Percentiles rank a stretch among this genome's conserved stretches.
Conservation (phyloP, 1,140 invertebrate species). For the Drosophila cardini region DNA sequence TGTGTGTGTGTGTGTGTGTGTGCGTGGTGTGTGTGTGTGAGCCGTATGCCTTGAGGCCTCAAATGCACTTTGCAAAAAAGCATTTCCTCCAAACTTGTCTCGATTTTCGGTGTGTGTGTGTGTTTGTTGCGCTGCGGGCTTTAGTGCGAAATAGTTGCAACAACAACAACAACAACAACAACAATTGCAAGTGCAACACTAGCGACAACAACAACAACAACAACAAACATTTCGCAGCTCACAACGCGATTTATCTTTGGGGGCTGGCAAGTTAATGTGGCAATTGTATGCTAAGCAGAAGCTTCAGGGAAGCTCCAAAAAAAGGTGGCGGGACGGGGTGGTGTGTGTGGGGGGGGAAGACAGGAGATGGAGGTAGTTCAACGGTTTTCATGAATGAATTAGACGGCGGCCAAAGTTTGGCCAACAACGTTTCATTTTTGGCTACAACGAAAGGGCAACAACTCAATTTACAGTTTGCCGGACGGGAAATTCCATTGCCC, state of each 20-base stretch:
- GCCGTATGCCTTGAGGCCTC: constrained; percentile 52
- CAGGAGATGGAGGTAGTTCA: constrained; percentile 33
- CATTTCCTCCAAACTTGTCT: constrained; percentile 80
- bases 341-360: not conserved
- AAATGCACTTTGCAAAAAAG: constrained; percentile 82
- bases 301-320: not conserved
- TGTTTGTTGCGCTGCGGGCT: constrained; percentile 59
- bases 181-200: constrained; percentile 43
- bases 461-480: constrained; percentile 79
- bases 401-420: constrained; percentile 74
- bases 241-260: constrained; percentile 76
- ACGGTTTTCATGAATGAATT: constrained; percentile 83
- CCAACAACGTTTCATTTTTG: constrained; percentile 35
- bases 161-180: constrained; percentile 48
- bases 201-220: constrained; percentile 37
- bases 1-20: constrained; percentile 2
- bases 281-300: constrained; percentile 80
- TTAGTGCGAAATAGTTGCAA: constrained; percentile 73
- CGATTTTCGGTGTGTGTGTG: constrained; percentile 63
- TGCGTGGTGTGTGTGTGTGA: constrained; percentile 9
- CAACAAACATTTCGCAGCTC: constrained; percentile 45
- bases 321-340: not conserved
- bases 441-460: constrained; percentile 71
- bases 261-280: constrained; percentile 80
- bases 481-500: constrained; percentile 64